Evolutionary conservation across 2,888 invertebrate genomes (phyloP).

Genomic region (Blastobasis lacticolella): DNA sequence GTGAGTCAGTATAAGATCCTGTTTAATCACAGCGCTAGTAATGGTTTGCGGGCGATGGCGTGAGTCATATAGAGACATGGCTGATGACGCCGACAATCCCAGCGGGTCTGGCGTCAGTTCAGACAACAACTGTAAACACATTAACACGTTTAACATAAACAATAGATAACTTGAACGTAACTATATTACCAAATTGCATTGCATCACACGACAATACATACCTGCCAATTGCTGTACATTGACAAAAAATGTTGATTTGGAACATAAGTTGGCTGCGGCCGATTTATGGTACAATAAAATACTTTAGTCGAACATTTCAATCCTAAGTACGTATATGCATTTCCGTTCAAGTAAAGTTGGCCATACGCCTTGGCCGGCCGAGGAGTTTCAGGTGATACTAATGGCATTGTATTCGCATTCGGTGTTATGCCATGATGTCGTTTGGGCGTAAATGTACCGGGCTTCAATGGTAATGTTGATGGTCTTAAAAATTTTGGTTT

Average conservation of each 20-base stretch:
- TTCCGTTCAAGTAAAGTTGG: slow-evolving; percentile 91
- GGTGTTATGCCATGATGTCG: slow-evolving; percentile 88
- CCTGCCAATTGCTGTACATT: slow-evolving; percentile 98
- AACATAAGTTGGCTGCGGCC: slow-evolving; percentile 96
- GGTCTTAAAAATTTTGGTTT: slow-evolving; percentile 85
- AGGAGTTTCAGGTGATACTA: slow-evolving; percentile 94
- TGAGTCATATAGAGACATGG: slow-evolving; percentile 85
- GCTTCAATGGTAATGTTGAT: slow-evolving; percentile 87
- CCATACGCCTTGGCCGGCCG: slow-evolving; percentile 91
- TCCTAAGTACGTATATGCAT: slow-evolving; percentile 93
- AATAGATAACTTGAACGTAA: slow-evolving; percentile 6
- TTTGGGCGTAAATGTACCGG: slow-evolving; percentile 87
- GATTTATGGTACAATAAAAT: slow-evolving; percentile 94
- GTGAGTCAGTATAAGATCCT: slow-evolving; percentile 77
- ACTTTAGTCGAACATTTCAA: slow-evolving; percentile 92
- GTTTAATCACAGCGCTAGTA: slow-evolving; percentile 75
- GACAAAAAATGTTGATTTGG: slow-evolving; percentile 91
- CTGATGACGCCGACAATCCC: slow-evolving; percentile 79
- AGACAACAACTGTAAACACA: slow-evolving; percentile 75
- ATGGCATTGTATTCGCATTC: slow-evolving; percentile 85
- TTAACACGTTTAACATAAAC: slow-evolving; percentile 25
- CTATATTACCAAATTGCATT: slow-evolving; percentile 4
- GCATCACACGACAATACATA: slow-evolving; percentile 36
- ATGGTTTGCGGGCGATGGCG: slow-evolving; percentile 79
- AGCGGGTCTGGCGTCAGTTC: slow-evolving; percentile 79